Evolutionary conservation across 2,113 vertebrate genomes (phyloP).

Genomic region (Gymnogyps californianus): DNA sequence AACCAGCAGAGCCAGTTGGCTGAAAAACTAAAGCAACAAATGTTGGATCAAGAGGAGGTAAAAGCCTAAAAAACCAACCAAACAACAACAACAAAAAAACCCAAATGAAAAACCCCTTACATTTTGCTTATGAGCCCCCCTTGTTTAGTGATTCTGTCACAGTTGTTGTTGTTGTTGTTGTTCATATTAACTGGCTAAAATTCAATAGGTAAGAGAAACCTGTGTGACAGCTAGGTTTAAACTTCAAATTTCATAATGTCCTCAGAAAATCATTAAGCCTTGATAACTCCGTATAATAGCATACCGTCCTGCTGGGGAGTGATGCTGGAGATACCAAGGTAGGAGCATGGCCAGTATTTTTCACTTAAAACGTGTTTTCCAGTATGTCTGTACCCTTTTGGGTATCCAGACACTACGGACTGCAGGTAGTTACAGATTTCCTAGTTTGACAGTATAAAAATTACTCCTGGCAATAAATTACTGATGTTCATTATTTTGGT

Average conservation of each 20-base stretch:
- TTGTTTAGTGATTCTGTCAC: background rate
- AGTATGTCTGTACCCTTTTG: background rate
- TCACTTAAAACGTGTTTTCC: background rate
- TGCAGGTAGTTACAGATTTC: background rate
- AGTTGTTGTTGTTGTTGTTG: background rate
- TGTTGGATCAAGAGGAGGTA: slow-evolving; percentile 96
- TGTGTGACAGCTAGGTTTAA: background rate
- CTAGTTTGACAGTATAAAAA: background rate
- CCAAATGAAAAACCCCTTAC: background rate
- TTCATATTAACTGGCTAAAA: background rate
- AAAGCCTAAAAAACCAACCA: background rate
- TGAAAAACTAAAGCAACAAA: slow-evolving; percentile 91
- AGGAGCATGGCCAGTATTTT: background rate
- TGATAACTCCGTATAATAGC: background rate
- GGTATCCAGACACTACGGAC: background rate
- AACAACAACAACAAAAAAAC: background rate
- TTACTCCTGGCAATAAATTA: background rate
- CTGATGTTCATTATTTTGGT: background rate
- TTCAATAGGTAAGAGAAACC: background rate
- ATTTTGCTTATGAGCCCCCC: background rate
- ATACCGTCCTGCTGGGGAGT: background rate
- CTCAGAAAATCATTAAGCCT: background rate
- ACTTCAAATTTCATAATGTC: background rate
- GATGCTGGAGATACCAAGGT: background rate
- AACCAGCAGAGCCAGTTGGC: slow-evolving; percentile 94